Percentiles rank a stretch among this genome's conserved stretches.
These are phyloP conservation scores for Mionectes macconnelli DNA, from an alignment of 2,113 vertebrate species.

Conservation along the genomic window DNA sequence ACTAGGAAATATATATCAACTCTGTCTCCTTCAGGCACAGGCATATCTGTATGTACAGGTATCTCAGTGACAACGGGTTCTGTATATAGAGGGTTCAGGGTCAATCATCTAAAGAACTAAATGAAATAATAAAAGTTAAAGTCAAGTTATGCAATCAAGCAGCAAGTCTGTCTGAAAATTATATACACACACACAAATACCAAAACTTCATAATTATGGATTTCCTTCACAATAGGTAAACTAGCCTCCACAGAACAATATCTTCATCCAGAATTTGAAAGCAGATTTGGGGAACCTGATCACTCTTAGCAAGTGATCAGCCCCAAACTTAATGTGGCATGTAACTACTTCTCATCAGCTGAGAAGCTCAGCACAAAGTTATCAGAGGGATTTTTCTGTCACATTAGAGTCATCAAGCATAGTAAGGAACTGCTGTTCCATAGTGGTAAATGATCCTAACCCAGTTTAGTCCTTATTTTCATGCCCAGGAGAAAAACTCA, in stretches of 20 bases:
- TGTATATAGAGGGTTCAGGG: not conserved
- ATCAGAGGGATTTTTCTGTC: not conserved
- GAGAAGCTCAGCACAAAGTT: not conserved
- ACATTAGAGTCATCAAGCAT: not conserved
- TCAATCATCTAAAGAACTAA: not conserved
- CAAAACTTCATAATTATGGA: not conserved
- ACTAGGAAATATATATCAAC: not conserved
- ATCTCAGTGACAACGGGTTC: not conserved
- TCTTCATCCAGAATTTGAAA: not conserved
- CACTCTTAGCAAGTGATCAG: not conserved
- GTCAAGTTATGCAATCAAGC: not conserved
- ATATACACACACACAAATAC: not conserved
- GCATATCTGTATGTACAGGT: not conserved
- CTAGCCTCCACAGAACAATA: not conserved
- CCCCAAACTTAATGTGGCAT: not conserved
- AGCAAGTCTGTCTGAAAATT: not conserved
- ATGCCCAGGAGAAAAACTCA: not conserved
- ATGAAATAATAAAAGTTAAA: not conserved
- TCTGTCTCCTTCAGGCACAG: not conserved
- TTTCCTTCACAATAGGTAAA: not conserved
- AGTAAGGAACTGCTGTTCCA: not conserved
- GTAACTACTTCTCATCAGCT: not conserved
- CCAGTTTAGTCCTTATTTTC: not conserved
- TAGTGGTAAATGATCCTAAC: not conserved
- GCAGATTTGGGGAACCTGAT: not conserved